Percentiles rank a stretch among this genome's conserved stretches.
phyloP scores from a whole-genome alignment of 2,797 vertebrate species.

The Myotis pilosus region DNA sequence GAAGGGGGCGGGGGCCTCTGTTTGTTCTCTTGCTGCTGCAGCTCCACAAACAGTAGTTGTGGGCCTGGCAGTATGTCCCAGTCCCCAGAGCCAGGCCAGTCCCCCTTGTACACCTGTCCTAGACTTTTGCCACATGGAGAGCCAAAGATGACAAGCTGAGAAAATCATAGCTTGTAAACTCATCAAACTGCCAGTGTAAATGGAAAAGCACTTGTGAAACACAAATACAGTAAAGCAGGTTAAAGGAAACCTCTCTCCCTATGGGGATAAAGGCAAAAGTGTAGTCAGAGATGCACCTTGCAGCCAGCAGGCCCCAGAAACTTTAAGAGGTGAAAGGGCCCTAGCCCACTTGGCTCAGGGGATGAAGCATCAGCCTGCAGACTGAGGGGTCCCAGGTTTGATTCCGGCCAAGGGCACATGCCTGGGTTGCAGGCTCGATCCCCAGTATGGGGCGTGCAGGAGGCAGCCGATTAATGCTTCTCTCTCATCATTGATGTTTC shows the following conservation, averaged over 20 bases:
- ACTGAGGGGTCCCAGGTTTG: too few species aligned
- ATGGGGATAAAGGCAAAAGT: neutral
- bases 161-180: neutral
- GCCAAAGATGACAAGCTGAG: neutral
- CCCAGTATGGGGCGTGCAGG: too few species aligned
- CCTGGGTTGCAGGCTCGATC: too few species aligned
- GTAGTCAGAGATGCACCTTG: neutral
- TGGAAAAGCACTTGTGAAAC: neutral
- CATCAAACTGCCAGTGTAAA: neutral
- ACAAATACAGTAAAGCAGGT: neutral
- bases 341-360: too few species aligned
- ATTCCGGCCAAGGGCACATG: too few species aligned
- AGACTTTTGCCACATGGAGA: neutral
- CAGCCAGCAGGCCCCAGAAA: neutral
- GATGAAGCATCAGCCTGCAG: too few species aligned
- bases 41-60: neutral
- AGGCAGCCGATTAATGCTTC: too few species aligned
- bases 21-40: neutral
- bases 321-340: neutral
- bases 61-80: neutral
- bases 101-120: accelerated
- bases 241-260: neutral
- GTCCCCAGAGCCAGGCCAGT: neutral
- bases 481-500: too few species aligned
- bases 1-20: neutral